Conservation (phyloP, 1,140 invertebrate species). For the Eurosta solidaginis region DNA sequence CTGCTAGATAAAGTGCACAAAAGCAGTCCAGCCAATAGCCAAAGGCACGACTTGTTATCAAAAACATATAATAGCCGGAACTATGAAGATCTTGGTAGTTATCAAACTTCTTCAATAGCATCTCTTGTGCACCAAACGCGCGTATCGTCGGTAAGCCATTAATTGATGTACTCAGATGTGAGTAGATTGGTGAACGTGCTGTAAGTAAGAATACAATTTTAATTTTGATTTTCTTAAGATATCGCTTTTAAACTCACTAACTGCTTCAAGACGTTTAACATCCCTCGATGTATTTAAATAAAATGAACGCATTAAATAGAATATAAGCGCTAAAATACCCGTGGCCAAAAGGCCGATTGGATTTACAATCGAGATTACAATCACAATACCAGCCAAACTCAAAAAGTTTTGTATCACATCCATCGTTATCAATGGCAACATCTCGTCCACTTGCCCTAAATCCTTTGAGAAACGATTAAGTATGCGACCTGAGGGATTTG, state of each 20-base stretch:
- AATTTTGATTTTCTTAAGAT: background rate
- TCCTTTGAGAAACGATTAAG: conserved; percentile 85
- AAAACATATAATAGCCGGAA: conserved; percentile 76
- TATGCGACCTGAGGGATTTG: conserved; percentile 76
- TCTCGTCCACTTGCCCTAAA: conserved; percentile 83
- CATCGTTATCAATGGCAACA: conserved; percentile 76
- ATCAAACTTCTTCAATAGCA: conserved; percentile 67
- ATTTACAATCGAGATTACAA: conserved; percentile 76
- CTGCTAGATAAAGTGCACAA: conserved; percentile 71
- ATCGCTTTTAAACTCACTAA: conserved; percentile 69
- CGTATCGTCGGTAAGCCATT: conserved; percentile 89
- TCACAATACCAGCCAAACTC: conserved; percentile 73
- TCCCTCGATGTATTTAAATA: conserved; percentile 84
- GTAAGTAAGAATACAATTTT: conserved; percentile 18
- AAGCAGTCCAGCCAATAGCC: conserved; percentile 75
- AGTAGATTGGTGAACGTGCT: conserved; percentile 82
- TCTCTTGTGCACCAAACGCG: conserved; percentile 78
- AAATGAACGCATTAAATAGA: conserved; percentile 74
- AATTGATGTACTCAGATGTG: conserved; percentile 84
- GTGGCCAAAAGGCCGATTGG: conserved; percentile 78
- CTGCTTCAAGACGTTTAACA: conserved; percentile 86
- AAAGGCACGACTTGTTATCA: conserved; percentile 81
- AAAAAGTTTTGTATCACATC: conserved; percentile 77
- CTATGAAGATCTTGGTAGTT: conserved; percentile 71
- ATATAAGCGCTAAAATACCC: conserved; percentile 69